Conservation (phyloP, 2,113 vertebrate genomes). For the Neodon shergylaensis region DNA sequence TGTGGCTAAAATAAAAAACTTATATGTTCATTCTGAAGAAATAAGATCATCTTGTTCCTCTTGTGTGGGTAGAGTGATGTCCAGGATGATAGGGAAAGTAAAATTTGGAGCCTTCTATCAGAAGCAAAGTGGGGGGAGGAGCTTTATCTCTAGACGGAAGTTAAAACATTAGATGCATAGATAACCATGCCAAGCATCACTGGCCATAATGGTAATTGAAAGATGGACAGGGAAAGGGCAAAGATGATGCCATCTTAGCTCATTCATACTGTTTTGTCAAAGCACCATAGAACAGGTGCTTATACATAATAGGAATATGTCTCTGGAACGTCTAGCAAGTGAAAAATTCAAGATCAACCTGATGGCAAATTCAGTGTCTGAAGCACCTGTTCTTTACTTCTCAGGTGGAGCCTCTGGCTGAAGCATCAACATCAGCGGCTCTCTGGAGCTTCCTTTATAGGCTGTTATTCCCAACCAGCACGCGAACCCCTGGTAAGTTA, state of each 20-base stretch:
- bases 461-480: neutral
- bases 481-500: rapidly evolving
- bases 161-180: no score
- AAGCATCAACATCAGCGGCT: neutral
- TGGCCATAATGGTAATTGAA: neutral
- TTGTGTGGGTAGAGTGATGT: neutral
- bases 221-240: neutral
- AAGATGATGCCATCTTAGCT: neutral
- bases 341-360: neutral
- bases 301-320: neutral
- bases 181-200: neutral
- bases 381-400: neutral
- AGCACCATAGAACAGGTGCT: neutral
- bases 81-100: neutral
- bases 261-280: neutral
- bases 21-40: neutral
- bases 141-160: no score
- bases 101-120: neutral
- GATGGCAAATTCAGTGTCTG: neutral
- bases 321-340: neutral
- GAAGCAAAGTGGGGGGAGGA: neutral
- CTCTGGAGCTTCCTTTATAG: neutral
- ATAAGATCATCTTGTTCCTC: neutral
- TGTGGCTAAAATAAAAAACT: neutral
- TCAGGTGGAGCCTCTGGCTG: neutral